These are phyloP conservation scores for Apteryx mantelli DNA, from an alignment of 2,113 vertebrate genomes.

Conservation along the genomic window DNA sequence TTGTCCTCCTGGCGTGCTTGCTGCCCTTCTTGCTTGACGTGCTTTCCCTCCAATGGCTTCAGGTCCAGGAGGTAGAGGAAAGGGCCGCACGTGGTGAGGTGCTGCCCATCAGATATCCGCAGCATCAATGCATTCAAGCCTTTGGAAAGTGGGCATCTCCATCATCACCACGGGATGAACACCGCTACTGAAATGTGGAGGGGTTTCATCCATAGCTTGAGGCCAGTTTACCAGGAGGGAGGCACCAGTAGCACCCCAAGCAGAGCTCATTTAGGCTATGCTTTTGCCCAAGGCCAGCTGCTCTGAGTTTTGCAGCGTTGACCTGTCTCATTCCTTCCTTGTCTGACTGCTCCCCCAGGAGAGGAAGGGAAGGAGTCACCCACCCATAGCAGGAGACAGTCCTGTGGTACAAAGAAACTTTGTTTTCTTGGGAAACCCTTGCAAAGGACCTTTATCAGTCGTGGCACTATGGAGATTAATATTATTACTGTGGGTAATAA, in stretches of 20 bases:
- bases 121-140: neutral
- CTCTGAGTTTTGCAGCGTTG: neutral
- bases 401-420: accelerated
- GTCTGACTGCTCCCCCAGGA: neutral
- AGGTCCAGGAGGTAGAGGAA: neutral
- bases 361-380: neutral
- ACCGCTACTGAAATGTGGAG: neutral
- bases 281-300: neutral
- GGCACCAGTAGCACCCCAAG: neutral
- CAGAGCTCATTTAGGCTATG: neutral
- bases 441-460: neutral
- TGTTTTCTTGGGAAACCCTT: neutral
- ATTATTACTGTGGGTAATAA: accelerated
- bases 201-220: neutral
- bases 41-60: neutral
- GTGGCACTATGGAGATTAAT: neutral
- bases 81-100: neutral
- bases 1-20: neutral
- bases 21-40: neutral
- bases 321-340: neutral
- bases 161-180: neutral
- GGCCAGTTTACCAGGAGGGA: no score
- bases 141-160: neutral
- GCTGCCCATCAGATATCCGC: neutral
- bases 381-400: neutral